These are phyloP conservation scores for Falco peregrinus DNA, from an alignment of 2,797 vertebrate genomes.

Conservation along the genomic window DNA sequence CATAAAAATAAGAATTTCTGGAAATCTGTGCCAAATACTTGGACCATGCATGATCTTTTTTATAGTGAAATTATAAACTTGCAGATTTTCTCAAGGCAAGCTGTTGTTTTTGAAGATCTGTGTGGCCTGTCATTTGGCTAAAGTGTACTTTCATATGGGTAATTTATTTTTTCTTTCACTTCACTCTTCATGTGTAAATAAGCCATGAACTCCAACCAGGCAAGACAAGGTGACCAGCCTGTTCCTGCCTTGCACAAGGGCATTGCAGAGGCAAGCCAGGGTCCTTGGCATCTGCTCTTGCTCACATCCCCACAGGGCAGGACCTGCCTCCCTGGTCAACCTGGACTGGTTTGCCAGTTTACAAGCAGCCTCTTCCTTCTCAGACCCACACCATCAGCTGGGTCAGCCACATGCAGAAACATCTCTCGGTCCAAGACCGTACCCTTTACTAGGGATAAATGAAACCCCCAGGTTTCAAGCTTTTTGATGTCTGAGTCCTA, in stretches of 20 bases:
- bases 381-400: neutral
- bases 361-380: neutral
- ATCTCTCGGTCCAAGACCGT: neutral
- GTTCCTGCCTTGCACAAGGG: neutral
- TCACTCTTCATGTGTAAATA: neutral
- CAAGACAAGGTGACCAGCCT: neutral
- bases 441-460: neutral
- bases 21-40: neutral
- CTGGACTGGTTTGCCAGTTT: neutral
- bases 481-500: neutral
- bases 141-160: neutral
- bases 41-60: neutral
- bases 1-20: neutral
- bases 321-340: neutral
- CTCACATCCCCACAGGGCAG: neutral
- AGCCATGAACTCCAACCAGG: neutral
- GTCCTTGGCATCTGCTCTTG: rapidly evolving
- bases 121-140: neutral
- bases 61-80: neutral
- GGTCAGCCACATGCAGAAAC: neutral
- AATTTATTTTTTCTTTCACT: neutral
- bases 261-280: neutral
- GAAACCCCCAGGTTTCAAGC: neutral
- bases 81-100: neutral
- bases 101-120: neutral